Evolutionary conservation across 1,140 invertebrate genomes (phyloP).

Genomic region (Heliconius hewitsoni): DNA sequence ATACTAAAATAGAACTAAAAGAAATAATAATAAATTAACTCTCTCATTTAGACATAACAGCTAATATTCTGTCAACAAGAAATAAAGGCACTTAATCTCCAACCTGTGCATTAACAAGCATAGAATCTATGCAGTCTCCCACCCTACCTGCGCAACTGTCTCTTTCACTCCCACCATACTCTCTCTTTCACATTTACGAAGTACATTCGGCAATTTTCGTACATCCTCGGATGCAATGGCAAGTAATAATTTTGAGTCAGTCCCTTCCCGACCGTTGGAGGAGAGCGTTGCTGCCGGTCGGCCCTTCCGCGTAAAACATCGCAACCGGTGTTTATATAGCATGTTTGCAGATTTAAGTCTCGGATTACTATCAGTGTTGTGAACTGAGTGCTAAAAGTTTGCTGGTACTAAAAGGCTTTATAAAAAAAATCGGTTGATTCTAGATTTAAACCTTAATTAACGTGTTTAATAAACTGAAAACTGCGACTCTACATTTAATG

Average conservation of each 20-base stretch:
- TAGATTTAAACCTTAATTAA: neutral
- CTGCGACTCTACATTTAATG: neutral
- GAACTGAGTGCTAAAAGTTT: conserved; percentile 45
- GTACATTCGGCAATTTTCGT: conserved; percentile 74
- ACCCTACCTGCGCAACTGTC: conserved; percentile 63
- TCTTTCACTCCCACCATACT: conserved; percentile 46
- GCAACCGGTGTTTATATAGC: conserved; percentile 54
- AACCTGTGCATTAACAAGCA: conserved; percentile 60
- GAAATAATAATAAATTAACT: neutral
- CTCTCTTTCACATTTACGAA: conserved; percentile 66
- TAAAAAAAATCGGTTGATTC: neutral
- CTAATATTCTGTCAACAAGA: conserved; percentile 27
- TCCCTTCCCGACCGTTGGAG: conserved; percentile 62
- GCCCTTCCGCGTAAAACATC: conserved; percentile 65
- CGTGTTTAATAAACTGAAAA: neutral
- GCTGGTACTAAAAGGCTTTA: neutral
- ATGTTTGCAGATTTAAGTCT: conserved; percentile 67
- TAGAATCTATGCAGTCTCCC: conserved; percentile 57
- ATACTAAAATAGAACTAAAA: neutral
- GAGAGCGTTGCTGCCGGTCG: conserved; percentile 58
- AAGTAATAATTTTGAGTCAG: conserved; percentile 68
- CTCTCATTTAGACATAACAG: neutral
- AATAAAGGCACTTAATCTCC: conserved; percentile 64
- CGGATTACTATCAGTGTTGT: conserved; percentile 61
- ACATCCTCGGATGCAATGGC: conserved; percentile 73